A percentile compares a stretch with the other conserved stretches of the same genome.
These are phyloP conservation scores for Heliconius aoede DNA, from an alignment of 2,888 invertebrate genomes.

Conservation along the genomic window DNA sequence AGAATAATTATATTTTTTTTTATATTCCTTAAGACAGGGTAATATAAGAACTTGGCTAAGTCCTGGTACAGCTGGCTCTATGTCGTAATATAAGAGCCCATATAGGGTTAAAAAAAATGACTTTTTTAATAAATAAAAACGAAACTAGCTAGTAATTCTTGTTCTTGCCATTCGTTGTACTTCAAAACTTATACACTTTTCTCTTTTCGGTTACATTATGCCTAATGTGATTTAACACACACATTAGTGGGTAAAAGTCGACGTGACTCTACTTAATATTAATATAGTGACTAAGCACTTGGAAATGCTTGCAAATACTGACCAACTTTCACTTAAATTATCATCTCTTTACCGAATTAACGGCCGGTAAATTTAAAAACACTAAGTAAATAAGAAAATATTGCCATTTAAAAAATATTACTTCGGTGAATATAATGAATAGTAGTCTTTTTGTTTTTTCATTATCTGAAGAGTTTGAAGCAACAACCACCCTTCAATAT, in stretches of 20 bases:
- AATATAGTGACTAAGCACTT: conserved; percentile 35
- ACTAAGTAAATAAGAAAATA: conserved; percentile 12
- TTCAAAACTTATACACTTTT: too few species aligned
- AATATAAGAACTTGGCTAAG: neutral
- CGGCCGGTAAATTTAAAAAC: conserved; percentile 27
- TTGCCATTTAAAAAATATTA: neutral
- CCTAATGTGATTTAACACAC: conserved; percentile 12
- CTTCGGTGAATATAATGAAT: neutral
- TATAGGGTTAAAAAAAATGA: neutral
- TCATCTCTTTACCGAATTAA: conserved; percentile 36
- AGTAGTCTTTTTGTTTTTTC: neutral
- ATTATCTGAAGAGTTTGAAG: too few species aligned
- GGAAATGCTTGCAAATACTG: conserved; percentile 26
- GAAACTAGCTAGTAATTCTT: neutral
- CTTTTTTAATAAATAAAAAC: neutral
- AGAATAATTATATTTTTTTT: too few species aligned
- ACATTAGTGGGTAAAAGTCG: conserved; percentile 21
- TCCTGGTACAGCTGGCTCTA: neutral
- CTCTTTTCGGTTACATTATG: neutral
- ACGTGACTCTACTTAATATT: conserved; percentile 21
- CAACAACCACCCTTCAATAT: too few species aligned
- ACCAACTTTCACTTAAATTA: conserved; percentile 40
- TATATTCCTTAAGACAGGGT: too few species aligned
- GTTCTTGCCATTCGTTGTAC: neutral
- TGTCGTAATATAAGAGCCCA: neutral